phyloP scores from a whole-genome alignment of 2,888 invertebrate genomes.

The Phasia obesa region DNA sequence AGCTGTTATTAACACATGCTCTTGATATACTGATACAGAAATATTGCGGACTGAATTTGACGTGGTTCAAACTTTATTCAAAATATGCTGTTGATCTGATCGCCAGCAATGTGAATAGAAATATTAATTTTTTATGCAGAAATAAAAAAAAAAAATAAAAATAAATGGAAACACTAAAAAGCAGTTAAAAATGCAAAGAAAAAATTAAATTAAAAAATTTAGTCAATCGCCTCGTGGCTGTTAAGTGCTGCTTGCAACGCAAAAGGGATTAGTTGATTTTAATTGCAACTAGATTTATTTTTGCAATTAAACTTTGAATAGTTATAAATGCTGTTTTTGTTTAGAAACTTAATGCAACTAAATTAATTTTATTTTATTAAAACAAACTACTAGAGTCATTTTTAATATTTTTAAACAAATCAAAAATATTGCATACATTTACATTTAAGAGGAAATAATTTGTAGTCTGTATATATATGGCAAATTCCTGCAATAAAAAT shows the following conservation, averaged over 20 bases:
- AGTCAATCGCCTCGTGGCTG: constrained; percentile 43
- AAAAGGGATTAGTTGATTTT: background rate
- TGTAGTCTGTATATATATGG: background rate
- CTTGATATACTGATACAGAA: constrained; percentile 54
- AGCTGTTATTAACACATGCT: constrained; percentile 68
- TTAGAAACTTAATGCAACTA: constrained; percentile 20
- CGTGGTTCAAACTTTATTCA: constrained; percentile 18
- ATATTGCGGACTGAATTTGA: background rate
- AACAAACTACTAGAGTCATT: constrained; percentile 20
- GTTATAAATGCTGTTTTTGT: constrained; percentile 55
- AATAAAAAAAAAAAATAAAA: constrained; percentile 17
- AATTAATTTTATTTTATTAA: constrained; percentile 32
- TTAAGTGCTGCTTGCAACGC: constrained; percentile 24
- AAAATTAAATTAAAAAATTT: constrained; percentile 33
- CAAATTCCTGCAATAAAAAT: no score
- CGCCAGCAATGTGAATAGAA: background rate
- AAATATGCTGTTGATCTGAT: constrained; percentile 1
- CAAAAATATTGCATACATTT: background rate
- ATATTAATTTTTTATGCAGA: constrained; percentile 35
- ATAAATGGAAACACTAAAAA: no score
- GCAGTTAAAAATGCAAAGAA: no score
- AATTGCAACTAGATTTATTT: constrained; percentile 48
- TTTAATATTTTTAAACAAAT: constrained; percentile 15
- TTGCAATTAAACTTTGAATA: constrained; percentile 30
- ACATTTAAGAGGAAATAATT: constrained; percentile 30